phyloP scores from a whole-genome alignment of 2,888 invertebrate genomes.

The Melinaea menophilus region DNA sequence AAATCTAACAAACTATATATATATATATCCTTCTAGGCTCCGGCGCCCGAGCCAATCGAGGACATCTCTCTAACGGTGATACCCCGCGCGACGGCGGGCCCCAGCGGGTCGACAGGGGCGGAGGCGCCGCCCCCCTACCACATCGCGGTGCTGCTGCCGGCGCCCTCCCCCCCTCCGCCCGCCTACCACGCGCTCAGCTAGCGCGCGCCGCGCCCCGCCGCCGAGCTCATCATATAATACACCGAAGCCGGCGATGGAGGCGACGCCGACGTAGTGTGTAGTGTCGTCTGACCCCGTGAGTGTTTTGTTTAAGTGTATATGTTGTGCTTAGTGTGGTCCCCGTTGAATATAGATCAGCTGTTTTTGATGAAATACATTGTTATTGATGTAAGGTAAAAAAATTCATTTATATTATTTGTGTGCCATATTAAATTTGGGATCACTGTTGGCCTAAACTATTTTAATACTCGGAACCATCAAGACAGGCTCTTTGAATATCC shows the following conservation, averaged over 20 bases:
- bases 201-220: constrained; percentile 43
- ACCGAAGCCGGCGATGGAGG: not conserved
- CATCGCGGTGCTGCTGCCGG: constrained; percentile 86
- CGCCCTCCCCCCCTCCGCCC: constrained; percentile 73
- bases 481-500: too few species aligned
- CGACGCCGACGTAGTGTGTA: not conserved
- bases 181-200: constrained; percentile 87
- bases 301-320: not conserved
- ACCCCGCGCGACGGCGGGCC: constrained; percentile 38
- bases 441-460: too few species aligned
- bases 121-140: constrained; percentile 88
- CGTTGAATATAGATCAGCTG: too few species aligned
- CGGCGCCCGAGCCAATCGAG: constrained; percentile 52
- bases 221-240: constrained; percentile 64
- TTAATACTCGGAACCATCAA: too few species aligned
- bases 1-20: too few species aligned
- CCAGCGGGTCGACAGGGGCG: constrained; percentile 65
- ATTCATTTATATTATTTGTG: too few species aligned
- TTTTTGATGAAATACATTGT: too few species aligned
- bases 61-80: constrained; percentile 59
- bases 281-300: not conserved
- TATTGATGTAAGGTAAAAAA: too few species aligned
- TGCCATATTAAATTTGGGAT: too few species aligned
- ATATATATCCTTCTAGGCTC: constrained; percentile 32
- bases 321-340: too few species aligned